A percentile compares a stretch with the other conserved stretches of the same genome.
Evolutionary conservation across 2,797 vertebrate genomes (phyloP).

Genomic region (Enteromius trimaculatus): DNA sequence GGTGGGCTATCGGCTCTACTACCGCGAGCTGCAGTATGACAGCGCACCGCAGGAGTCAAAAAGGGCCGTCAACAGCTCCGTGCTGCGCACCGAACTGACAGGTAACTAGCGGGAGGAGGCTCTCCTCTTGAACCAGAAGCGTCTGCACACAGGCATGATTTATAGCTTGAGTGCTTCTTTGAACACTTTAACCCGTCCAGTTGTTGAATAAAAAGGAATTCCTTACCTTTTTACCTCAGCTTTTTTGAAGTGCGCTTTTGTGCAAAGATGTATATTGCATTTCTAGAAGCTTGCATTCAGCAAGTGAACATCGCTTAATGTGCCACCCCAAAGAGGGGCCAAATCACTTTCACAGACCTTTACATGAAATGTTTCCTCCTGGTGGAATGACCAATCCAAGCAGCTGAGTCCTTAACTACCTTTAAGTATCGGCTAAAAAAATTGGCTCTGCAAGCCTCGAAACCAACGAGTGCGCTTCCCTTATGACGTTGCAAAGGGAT

Average conservation of each 20-base stretch:
- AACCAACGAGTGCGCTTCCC: no score
- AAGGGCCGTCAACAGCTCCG: slow-evolving; percentile 69
- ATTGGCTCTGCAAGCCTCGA: no score
- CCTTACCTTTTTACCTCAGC: not conserved
- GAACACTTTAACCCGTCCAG: slow-evolving; percentile 27
- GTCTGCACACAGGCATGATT: slow-evolving; percentile 15
- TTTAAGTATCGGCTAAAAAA: no score
- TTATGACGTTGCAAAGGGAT: no score
- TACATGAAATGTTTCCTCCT: no score
- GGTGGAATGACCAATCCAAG: no score
- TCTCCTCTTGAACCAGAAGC: slow-evolving; percentile 28
- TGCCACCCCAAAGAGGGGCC: no score
- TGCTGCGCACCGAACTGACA: slow-evolving; percentile 75
- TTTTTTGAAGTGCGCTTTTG: slow-evolving; percentile 3
- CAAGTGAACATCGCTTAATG: no score
- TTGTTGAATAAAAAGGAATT: slow-evolving; percentile 14
- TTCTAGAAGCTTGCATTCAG: not conserved
- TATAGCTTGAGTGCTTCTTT: slow-evolving; percentile 32
- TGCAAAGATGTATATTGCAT: slow-evolving; percentile 13
- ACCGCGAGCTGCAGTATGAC: slow-evolving; percentile 85
- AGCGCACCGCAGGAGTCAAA: slow-evolving; percentile 67
- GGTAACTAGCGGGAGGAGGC: slow-evolving; percentile 67
- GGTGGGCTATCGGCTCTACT: slow-evolving; percentile 92
- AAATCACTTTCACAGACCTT: no score
- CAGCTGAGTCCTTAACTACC: no score